A percentile compares a stretch with the other conserved stretches of the same genome.
phyloP scores from a whole-genome alignment of 2,888 invertebrate species.

The Rotaria sp. region DNA sequence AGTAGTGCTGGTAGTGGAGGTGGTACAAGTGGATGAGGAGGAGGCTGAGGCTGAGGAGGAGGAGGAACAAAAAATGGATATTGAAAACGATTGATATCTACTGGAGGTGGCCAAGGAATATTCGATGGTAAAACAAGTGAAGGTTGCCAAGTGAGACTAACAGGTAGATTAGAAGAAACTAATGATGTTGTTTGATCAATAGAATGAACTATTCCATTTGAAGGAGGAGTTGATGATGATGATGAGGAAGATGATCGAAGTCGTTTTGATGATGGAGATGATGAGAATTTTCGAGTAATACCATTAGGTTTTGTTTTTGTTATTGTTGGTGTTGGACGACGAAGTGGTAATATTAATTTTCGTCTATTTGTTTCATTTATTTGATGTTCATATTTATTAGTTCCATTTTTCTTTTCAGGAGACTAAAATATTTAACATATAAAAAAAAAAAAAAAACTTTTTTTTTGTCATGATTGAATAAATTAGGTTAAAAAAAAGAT shows the following conservation, averaged over 20 bases:
- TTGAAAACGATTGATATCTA: slow-evolving; percentile 7
- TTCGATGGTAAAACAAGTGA: neutral
- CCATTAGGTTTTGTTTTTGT: neutral
- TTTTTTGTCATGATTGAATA: no score
- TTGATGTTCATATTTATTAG: neutral
- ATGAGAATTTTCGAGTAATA: neutral
- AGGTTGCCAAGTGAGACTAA: neutral
- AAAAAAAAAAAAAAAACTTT: no score
- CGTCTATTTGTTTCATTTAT: neutral
- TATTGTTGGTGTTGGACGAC: neutral
- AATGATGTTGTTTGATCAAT: neutral
- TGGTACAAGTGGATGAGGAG: neutral
- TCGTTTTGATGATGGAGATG: neutral
- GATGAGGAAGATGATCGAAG: neutral
- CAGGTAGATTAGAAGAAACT: neutral
- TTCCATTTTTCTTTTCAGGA: neutral
- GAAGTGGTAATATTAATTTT: neutral
- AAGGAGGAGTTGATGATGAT: neutral
- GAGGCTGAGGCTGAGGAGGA: neutral
- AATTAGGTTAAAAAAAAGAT: no score
- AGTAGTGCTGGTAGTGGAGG: neutral
- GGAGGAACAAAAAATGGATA: slow-evolving; percentile 2
- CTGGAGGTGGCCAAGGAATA: neutral
- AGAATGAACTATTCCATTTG: neutral
- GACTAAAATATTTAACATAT: neutral